Conservation (phyloP, 1,140 invertebrate genomes). For the Cotesia chilonis region DNA sequence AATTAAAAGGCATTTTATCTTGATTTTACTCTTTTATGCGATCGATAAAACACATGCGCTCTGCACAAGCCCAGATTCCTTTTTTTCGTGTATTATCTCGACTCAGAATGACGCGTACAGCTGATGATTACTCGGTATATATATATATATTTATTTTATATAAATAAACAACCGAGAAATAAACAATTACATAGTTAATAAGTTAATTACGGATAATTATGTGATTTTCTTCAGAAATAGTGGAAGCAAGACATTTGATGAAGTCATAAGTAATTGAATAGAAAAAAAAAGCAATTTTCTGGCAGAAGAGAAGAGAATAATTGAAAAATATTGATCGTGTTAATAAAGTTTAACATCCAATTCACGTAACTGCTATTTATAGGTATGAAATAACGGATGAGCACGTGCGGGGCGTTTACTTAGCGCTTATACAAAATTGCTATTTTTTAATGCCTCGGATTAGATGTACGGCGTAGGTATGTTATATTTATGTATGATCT, state of each 20-base stretch:
- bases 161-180: not conserved
- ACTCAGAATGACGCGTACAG: constrained; percentile 8
- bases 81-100: constrained; percentile 16
- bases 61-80: constrained; percentile 18
- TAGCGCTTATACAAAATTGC: constrained; percentile 30
- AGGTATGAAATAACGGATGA: constrained; percentile 46
- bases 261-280: too few species aligned
- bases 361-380: constrained; percentile 55
- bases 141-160: not conserved
- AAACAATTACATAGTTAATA: constrained; percentile 1
- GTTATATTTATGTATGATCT: not conserved
- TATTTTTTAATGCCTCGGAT: constrained; percentile 16
- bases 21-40: constrained; percentile 1
- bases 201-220: not conserved
- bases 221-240: too few species aligned
- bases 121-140: constrained; percentile 13
- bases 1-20: too few species aligned
- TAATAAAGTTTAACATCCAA: constrained; percentile 45
- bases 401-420: not conserved
- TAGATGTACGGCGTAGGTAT: not conserved
- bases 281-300: constrained; percentile 10
- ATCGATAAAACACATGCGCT: constrained; percentile 37
- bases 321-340: constrained; percentile 22
- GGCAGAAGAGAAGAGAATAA: not conserved
- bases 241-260: too few species aligned